A percentile compares a stretch with the other conserved stretches of the same genome.
Conservation (phyloP, 2,888 invertebrate genomes). For the Oxystoma pomonae region DNA sequence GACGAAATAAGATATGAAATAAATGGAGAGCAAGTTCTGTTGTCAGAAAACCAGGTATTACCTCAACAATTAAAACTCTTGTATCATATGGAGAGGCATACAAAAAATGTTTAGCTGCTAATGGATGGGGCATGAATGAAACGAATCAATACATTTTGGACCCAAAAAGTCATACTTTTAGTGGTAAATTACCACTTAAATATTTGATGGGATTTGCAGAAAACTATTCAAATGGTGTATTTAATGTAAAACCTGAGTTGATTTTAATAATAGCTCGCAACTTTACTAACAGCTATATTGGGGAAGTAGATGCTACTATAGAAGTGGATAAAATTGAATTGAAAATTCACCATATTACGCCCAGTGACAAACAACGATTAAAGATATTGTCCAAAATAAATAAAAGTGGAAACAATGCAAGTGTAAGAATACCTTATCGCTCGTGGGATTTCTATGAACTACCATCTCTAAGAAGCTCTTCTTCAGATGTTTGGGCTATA, state of each 20-base stretch:
- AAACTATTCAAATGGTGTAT: constrained; percentile 7
- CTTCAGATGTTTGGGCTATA: neutral
- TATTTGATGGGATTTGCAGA: constrained; percentile 16
- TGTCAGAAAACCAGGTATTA: constrained; percentile 6
- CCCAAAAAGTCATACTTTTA: neutral
- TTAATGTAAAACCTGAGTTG: constrained; percentile 10
- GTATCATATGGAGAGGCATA: neutral
- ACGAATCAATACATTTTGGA: constrained; percentile 4
- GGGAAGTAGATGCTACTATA: neutral
- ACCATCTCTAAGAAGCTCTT: neutral
- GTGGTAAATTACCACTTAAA: constrained; percentile 12
- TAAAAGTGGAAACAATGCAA: neutral
- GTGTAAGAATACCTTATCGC: constrained; percentile 3
- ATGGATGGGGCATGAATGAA: constrained; percentile 8
- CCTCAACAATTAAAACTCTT: constrained; percentile 9
- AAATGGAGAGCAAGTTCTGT: constrained; percentile 9
- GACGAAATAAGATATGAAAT: constrained; percentile 14
- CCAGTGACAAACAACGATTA: neutral
- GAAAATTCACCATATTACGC: constrained; percentile 3
- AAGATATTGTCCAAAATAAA: neutral
- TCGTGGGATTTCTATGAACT: constrained; percentile 7
- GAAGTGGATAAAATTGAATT: neutral
- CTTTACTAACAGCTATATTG: constrained; percentile 6
- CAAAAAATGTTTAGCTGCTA: neutral
- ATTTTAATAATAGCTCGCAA: constrained; percentile 7